Percentiles rank a stretch among this genome's conserved stretches.
Conservation (phyloP, 2,113 vertebrate genomes). For the Anolis carolinensis region DNA sequence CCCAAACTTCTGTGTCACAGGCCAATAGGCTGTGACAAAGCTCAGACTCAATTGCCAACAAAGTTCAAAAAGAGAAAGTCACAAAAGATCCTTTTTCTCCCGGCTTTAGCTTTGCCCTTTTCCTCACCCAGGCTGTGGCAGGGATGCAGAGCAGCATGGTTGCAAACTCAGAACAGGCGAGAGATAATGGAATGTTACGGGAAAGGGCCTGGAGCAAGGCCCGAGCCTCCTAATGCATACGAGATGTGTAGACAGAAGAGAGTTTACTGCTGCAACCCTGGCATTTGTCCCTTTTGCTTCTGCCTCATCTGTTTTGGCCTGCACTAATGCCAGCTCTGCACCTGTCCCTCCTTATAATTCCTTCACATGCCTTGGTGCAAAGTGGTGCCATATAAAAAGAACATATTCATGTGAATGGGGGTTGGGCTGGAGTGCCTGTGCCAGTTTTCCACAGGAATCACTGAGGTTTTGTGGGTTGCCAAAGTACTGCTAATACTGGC, state of each 20-base stretch:
- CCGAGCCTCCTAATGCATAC: fast-evolving
- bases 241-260: not conserved
- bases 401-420: too few species aligned
- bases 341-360: not conserved
- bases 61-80: conserved; percentile 60
- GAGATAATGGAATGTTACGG: not conserved
- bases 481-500: too few species aligned
- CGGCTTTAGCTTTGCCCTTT: conserved; percentile 40
- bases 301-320: not conserved
- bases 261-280: not conserved
- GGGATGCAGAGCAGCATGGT: fast-evolving
- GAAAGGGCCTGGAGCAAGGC: not conserved
- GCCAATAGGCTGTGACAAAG: conserved; percentile 65
- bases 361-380: too few species aligned
- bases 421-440: too few species aligned
- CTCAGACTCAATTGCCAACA: conserved; percentile 62
- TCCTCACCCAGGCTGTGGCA: conserved; percentile 1
- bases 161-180: not conserved
- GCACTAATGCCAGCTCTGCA: not conserved
- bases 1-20: conserved; percentile 56
- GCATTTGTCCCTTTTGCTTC: not conserved
- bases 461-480: too few species aligned
- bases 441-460: too few species aligned
- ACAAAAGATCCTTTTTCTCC: conserved; percentile 55
- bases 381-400: too few species aligned